These are phyloP conservation scores for Xiphias gladius DNA, from an alignment of 2,113 vertebrate species.

Conservation along the genomic window DNA sequence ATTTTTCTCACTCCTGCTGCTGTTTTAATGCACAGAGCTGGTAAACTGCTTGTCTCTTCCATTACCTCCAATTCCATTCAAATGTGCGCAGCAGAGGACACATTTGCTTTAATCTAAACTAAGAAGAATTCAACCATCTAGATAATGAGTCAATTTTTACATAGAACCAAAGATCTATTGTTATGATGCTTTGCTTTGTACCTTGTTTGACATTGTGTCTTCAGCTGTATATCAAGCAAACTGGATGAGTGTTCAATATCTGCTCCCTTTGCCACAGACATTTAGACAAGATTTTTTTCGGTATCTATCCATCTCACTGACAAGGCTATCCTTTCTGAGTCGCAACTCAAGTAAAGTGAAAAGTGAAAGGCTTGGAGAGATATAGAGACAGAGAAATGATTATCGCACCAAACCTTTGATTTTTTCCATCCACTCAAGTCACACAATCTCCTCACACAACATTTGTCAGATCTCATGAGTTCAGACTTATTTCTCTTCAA, in stretches of 20 bases:
- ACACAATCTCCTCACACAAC: conserved; percentile 19
- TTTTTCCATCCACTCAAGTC: conserved; percentile 27
- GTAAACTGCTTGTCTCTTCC: conserved; percentile 36
- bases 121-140: not conserved
- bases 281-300: not conserved
- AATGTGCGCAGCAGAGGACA: not conserved
- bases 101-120: conserved; percentile 13
- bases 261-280: not conserved
- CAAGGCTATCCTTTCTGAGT: conserved; percentile 25
- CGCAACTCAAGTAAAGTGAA: not conserved
- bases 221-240: not conserved
- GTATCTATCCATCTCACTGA: not conserved
- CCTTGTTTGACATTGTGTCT: not conserved
- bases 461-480: conserved; percentile 13
- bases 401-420: conserved; percentile 18
- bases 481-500: conserved; percentile 16
- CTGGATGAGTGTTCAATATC: not conserved
- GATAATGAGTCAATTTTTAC: not conserved
- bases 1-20: conserved; percentile 37
- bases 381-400: conserved; percentile 2
- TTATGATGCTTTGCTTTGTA: conserved; percentile 6
- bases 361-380: conserved; percentile 25
- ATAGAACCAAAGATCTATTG: not conserved
- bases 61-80: conserved; percentile 43
- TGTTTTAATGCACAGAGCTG: conserved; percentile 23